A percentile compares a stretch with the other conserved stretches of the same genome.
Conservation (phyloP, 1,140 invertebrate species). For the Lucilia sericata region DNA sequence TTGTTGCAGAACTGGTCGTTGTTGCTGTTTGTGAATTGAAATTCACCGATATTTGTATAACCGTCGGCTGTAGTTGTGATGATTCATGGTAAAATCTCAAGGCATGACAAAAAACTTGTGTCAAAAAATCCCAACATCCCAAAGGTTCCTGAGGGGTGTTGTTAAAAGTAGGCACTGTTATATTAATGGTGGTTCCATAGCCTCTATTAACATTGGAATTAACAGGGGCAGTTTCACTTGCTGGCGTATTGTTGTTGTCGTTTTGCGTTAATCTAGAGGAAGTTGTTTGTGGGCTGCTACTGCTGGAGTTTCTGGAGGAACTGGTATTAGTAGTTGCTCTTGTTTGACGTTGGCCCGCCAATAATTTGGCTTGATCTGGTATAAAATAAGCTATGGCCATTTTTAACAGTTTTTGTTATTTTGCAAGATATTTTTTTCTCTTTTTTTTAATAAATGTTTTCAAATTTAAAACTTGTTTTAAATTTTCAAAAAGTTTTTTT, state of each 20-base stretch:
- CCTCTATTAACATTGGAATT: neutral
- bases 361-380: constrained; percentile 63
- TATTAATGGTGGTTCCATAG: constrained; percentile 54
- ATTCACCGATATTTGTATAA: constrained; percentile 64
- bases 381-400: constrained; percentile 66
- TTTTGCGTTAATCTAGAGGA: neutral
- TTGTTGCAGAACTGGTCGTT: constrained; percentile 5
- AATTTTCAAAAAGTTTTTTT: constrained; percentile 2
- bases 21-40: constrained; percentile 51
- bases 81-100: constrained; percentile 57
- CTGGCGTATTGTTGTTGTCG: neutral
- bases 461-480: neutral
- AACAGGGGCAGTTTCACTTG: constrained; percentile 48
- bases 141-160: constrained; percentile 47
- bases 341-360: constrained; percentile 53
- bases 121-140: constrained; percentile 62
- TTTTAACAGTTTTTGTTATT: constrained; percentile 35
- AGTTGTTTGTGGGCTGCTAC: constrained; percentile 41
- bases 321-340: constrained; percentile 48
- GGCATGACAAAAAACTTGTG: constrained; percentile 64
- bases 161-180: constrained; percentile 57
- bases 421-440: constrained; percentile 22
- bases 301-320: neutral
- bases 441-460: constrained; percentile 3
- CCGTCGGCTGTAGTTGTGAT: constrained; percentile 55